A percentile compares a stretch with the other conserved stretches of the same genome.
These are phyloP conservation scores for Plectrocnemia conspersa DNA, from an alignment of 1,140 invertebrate genomes.

Conservation along the genomic window DNA sequence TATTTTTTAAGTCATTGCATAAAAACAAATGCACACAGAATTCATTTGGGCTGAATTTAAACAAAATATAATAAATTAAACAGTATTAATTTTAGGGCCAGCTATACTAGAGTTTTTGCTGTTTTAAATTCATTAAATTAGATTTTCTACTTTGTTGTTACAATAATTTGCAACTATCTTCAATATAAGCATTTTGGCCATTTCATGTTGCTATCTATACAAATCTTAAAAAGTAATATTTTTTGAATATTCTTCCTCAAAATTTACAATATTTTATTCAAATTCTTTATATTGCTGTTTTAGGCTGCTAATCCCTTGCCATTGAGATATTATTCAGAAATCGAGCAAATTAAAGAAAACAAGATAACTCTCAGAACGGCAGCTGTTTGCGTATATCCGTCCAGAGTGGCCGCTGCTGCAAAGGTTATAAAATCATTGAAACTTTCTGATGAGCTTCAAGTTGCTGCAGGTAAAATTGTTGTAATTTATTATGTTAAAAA, in stretches of 20 bases:
- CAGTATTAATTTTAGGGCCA: no score
- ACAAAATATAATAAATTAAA: no score
- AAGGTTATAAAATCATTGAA: conserved; percentile 57
- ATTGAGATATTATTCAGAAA: conserved; percentile 36
- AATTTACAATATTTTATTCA: not conserved
- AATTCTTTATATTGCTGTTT: conserved; percentile 28
- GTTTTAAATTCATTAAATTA: no score
- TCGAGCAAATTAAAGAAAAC: conserved; percentile 38
- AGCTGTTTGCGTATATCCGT: conserved; percentile 94
- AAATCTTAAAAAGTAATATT: no score
- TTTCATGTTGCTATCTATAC: conserved; percentile 13
- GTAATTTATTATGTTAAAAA: conserved; percentile 6
- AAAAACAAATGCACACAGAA: conserved; percentile 16
- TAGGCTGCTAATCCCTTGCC: conserved; percentile 57
- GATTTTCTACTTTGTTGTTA: no score
- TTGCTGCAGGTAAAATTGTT: conserved; percentile 66
- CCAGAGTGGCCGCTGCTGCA: conserved; percentile 68
- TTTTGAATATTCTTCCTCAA: no score
- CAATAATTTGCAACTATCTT: no score
- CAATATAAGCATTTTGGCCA: no score
- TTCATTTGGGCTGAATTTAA: no score
- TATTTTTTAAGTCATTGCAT: conserved; percentile 15
- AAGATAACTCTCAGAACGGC: conserved; percentile 55
- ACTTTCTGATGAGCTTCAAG: conserved; percentile 55
- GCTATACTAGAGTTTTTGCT: no score